Conservation (phyloP, 2,113 vertebrate species). For the Telmatochromis bifrenatus region DNA sequence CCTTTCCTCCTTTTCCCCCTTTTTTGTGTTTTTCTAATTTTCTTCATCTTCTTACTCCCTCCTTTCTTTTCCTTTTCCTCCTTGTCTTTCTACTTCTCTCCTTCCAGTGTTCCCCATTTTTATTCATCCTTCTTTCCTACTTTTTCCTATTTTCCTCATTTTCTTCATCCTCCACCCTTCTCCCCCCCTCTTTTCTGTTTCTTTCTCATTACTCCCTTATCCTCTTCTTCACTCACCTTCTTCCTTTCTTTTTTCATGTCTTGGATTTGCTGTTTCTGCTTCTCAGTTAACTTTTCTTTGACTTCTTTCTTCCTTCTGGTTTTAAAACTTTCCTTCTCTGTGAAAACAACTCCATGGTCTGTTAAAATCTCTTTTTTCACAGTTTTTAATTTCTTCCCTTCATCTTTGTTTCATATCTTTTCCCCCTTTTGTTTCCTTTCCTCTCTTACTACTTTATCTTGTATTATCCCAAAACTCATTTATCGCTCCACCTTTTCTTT, state of each 20-base stretch:
- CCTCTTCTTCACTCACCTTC: not conserved
- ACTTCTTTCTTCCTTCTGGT: not conserved
- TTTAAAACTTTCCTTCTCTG: not conserved
- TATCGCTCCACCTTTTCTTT: not conserved
- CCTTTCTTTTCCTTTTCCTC: not conserved
- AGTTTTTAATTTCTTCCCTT: not conserved
- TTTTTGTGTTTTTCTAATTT: not conserved
- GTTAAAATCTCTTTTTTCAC: not conserved
- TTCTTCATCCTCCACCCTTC: not conserved
- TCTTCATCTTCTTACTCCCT: not conserved
- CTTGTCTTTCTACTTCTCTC: not conserved
- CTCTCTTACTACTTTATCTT: not conserved
- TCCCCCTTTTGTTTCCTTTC: not conserved
- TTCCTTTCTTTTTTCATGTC: not conserved
- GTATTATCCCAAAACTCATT: not conserved
- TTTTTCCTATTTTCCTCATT: not conserved
- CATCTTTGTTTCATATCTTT: not conserved
- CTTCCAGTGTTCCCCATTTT: not conserved
- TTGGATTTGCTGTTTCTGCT: not conserved
- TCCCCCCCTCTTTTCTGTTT: not conserved
- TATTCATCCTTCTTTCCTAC: not conserved
- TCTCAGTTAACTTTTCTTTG: not conserved
- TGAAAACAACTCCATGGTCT: not conserved
- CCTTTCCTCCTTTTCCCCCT: not conserved
- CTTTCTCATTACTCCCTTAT: not conserved